These are phyloP conservation scores for Thalassoma bifasciatum DNA, from an alignment of 2,113 vertebrate species.

Conservation along the genomic window DNA sequence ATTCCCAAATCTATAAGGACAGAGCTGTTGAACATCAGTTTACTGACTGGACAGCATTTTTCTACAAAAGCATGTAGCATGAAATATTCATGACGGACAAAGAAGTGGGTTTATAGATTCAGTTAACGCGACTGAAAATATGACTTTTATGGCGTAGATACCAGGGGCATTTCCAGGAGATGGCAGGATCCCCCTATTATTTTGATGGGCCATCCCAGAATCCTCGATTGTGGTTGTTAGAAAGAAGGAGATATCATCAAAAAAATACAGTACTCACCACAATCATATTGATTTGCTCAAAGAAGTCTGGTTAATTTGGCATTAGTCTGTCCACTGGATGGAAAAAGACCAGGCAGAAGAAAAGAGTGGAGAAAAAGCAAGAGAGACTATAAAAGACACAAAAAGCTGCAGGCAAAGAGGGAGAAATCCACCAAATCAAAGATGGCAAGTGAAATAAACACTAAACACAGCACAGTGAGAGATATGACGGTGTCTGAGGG, in stretches of 20 bases:
- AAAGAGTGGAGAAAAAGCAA: too few relatives aligned
- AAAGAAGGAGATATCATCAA: too few relatives aligned
- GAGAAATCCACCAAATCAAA: neutral
- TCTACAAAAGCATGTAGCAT: conserved; percentile 4
- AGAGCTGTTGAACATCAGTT: conserved; percentile 4
- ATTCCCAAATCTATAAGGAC: conserved; percentile 35
- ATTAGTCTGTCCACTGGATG: too few relatives aligned
- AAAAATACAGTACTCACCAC: too few relatives aligned
- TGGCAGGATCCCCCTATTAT: too few relatives aligned
- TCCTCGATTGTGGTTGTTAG: too few relatives aligned
- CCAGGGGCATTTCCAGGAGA: neutral
- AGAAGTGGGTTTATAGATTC: neutral
- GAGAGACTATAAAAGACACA: too few relatives aligned
- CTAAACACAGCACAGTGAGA: neutral
- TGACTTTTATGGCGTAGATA: neutral
- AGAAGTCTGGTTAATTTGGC: too few relatives aligned
- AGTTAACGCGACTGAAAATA: neutral
- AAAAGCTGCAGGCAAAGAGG: neutral
- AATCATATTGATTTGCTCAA: too few relatives aligned
- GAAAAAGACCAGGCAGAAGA: too few relatives aligned
- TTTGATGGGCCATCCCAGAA: too few relatives aligned
- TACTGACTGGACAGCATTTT: conserved; percentile 21
- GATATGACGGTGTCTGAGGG: neutral
- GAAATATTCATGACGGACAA: conserved; percentile 22
- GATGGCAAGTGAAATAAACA: neutral